Percentiles rank a stretch among this genome's conserved stretches.
Evolutionary conservation across 2,797 vertebrate genomes (phyloP).

Genomic region (Cetoscarus ocellatus): DNA sequence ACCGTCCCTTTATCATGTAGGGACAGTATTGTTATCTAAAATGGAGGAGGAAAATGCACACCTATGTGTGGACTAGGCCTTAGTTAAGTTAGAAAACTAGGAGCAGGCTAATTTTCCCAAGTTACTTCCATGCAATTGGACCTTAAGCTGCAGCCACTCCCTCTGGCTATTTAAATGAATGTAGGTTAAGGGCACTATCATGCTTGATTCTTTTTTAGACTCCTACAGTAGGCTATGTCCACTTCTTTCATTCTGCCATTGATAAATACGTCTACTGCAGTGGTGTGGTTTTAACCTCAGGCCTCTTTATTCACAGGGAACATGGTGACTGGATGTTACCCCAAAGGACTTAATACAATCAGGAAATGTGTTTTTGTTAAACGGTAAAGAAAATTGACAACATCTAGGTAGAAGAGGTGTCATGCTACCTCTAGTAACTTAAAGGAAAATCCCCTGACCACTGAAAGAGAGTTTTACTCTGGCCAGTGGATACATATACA

Average conservation of each 20-base stretch:
- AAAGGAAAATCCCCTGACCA: conserved; percentile 7
- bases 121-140: neutral
- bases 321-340: conserved; percentile 63
- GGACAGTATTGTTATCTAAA: too few relatives aligned
- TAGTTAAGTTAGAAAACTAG: too few relatives aligned
- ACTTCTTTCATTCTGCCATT: neutral
- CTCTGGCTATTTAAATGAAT: neutral
- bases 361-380: conserved; percentile 19
- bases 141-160: neutral
- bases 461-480: conserved; percentile 12
- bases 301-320: conserved; percentile 53
- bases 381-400: conserved; percentile 17
- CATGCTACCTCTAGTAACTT: conserved; percentile 15
- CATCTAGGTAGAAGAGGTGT: conserved; percentile 9
- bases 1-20: too few relatives aligned
- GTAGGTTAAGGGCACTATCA: neutral
- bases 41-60: too few relatives aligned
- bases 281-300: conserved; percentile 51
- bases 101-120: too few relatives aligned
- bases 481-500: neutral
- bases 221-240: neutral
- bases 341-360: conserved; percentile 35
- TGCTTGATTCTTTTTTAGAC: neutral
- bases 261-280: conserved; percentile 12
- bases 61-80: too few relatives aligned